phyloP scores from a whole-genome alignment of 2,888 invertebrate genomes.

The Cantharis lateralis region DNA sequence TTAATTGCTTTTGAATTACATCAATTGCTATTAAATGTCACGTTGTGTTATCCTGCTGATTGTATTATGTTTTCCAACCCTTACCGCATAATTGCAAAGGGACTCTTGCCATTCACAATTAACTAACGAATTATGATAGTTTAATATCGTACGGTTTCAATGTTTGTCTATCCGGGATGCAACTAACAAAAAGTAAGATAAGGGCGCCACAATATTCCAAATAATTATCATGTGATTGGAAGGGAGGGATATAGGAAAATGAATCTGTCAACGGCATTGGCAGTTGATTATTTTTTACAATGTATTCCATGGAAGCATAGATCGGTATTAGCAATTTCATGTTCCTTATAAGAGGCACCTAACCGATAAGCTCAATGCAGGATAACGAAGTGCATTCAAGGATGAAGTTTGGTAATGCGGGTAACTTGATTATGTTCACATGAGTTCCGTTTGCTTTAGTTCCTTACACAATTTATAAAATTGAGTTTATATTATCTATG shows the following conservation, averaged over 20 bases:
- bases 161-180: background rate
- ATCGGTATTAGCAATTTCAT: constrained; percentile 24
- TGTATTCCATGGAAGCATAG: background rate
- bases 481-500: constrained; percentile 24
- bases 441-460: constrained; percentile 27
- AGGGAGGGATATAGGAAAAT: background rate
- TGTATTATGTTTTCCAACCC: background rate
- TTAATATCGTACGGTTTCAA: background rate
- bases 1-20: background rate
- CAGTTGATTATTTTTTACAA: background rate
- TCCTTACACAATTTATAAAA: constrained; percentile 28
- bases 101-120: background rate
- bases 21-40: background rate
- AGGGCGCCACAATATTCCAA: too few species aligned
- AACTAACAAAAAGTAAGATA: too few species aligned
- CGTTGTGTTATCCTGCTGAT: background rate
- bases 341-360: constrained; percentile 18
- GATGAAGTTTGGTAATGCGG: constrained; percentile 33
- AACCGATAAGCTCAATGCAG: constrained; percentile 30
- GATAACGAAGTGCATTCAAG: constrained; percentile 31
- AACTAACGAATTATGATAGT: background rate
- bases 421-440: constrained; percentile 30
- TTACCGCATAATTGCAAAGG: background rate
- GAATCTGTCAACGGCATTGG: background rate
- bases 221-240: too few species aligned